Evolutionary conservation across 2,113 vertebrate species (phyloP), one percentile per base, ranked within the genome.

Genomic region (Callopanchax toddi): DNA sequence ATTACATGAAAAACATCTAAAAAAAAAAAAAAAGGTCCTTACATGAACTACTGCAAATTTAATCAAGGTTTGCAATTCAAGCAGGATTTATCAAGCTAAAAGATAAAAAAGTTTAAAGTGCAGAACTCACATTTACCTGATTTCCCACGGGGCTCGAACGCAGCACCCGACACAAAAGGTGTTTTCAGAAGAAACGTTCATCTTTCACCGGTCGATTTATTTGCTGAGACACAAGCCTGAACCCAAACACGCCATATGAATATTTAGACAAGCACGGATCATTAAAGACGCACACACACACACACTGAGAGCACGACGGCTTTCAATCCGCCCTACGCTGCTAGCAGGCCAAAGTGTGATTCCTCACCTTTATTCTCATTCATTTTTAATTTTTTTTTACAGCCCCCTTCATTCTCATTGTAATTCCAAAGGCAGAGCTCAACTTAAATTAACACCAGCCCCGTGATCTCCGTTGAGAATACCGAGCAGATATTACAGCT

Each of bases 391-490:
- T 62, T 67, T 71, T 26, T 74, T 65, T 69, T 74, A 71, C 77
- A 57, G 48, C 74, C 62, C 71, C 76, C 67, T 69, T 74, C 58
- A 10, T 74, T 67, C 80, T 79, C 82, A 71, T 87, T 80, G 76
- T 60, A 68, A 82, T 80, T 84, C 79, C 64, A 65, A 42, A 79
- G 64, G 64, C 73, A 67, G 69, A 82, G 74, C 84, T 86, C 77
- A 72, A 77, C 75, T 76, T 73, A 73, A 81, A 81, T 79, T 64
- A 86, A 69, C 78, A 82, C 52, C 54, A 67, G 76, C 54, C 1
- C 66, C 43, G 63, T 55, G 74, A 67, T 29, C 34, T 79, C 81
- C 83, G 81, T 9, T 26, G 82, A 83, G 82, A 77, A 71, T 50
- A 63, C 62, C 44, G 64, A 71, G 44, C 71, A 59, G 74, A 84